Conservation (phyloP, 2,113 vertebrate genomes). For the Rhineura floridana region DNA sequence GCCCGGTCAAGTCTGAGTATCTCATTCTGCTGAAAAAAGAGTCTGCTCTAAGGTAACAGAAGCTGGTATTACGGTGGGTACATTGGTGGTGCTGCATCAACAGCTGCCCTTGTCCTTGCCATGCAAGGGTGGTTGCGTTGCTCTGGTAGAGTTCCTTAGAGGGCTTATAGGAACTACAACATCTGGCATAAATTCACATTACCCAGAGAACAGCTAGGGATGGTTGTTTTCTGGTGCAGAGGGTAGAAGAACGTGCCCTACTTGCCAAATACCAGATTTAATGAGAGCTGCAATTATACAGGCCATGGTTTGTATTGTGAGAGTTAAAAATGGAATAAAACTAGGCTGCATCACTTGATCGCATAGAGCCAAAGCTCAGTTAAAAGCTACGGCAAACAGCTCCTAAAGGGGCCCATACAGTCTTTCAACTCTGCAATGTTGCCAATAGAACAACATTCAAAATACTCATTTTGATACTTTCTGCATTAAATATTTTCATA, state of each 20-base stretch:
- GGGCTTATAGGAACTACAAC: not conserved
- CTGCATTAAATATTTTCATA: not conserved
- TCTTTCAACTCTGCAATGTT: not conserved
- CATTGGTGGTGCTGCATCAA: not conserved
- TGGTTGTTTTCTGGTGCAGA: not conserved
- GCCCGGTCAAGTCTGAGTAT: not conserved
- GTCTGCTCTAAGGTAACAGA: not conserved
- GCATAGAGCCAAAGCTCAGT: not conserved
- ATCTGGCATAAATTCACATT: not conserved
- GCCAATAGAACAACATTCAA: not conserved
- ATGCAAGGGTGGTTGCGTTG: not conserved
- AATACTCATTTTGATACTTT: constrained; percentile 3
- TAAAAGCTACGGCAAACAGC: not conserved
- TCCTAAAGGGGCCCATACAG: not conserved
- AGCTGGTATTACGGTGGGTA: not conserved
- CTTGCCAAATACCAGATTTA: not conserved
- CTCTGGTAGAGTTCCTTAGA: not conserved
- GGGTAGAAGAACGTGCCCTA: not conserved
- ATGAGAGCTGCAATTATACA: not conserved
- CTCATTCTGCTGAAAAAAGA: not conserved
- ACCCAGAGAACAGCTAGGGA: not conserved
- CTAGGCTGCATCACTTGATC: not conserved
- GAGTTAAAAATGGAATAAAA: not conserved
- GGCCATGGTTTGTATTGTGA: not conserved
- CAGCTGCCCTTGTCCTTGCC: not conserved